Evolutionary conservation across 2,888 invertebrate species (phyloP), one percentile per base, ranked within the genome.

Genomic region (Meliscaeva auricollis): DNA sequence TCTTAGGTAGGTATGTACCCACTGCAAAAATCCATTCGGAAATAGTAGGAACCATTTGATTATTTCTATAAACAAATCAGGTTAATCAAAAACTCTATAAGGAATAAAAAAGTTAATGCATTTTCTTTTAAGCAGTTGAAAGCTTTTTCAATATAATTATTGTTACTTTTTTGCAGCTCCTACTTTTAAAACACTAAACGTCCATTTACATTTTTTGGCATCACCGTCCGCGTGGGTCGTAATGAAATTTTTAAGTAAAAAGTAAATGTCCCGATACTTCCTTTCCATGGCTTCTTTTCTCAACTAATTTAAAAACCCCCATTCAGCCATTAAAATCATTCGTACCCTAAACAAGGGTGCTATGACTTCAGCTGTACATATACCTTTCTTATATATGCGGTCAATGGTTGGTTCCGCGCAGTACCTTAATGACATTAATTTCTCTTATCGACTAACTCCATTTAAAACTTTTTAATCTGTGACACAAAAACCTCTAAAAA

Each of bases 381-480:
- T 66, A 50, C 48, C 1, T n/a, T n/a, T n/a, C n/a, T 5, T 38
- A 38, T 38, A 38, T 70, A 44, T 35, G 69, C 54, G 73, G 50
- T 69, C 54, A 69, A 30, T 54, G 54, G 20, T 69, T 58, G 54
- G 26, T 72, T 75, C 56, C 72, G 85, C 58, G 81, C 70, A 56
- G 81, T 77, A 77, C 76, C 76, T 81, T 85, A 85, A 85, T 85
- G 85, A 77, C 76, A 85, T 85, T 85, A 85, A 85, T 85, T 85
- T 81, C 76, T 77, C 81, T 85, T 85, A 85, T 85, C 85, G 85
- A 81, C 81, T 85, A 76, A 85, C 81, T 85, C 85, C 85, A 85
- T 85, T 85, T 85, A 85, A 85, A 85, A 85, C 85, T 85, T 85
- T 85, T 85, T 85, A 85, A 85, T 85, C 85, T 85, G 85, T 85